These are phyloP conservation scores for Gadus macrocephalus DNA, from an alignment of 2,113 vertebrate genomes.

Conservation along the genomic window DNA sequence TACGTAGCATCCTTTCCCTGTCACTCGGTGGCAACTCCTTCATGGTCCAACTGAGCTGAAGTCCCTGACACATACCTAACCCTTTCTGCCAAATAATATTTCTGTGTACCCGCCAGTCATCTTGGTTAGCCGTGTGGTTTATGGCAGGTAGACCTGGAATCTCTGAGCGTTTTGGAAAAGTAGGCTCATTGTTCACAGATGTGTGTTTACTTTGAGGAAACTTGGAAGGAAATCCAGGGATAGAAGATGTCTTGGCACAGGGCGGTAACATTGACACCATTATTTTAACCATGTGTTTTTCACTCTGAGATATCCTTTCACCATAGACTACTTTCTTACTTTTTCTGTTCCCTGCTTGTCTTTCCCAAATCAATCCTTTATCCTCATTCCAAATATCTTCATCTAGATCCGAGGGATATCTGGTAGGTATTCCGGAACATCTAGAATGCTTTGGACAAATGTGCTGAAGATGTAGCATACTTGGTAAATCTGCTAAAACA, in stretches of 20 bases:
- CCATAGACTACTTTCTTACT: constrained; percentile 14
- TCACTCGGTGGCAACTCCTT: constrained; percentile 21
- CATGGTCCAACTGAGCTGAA: constrained; percentile 11
- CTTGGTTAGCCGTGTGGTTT: neutral
- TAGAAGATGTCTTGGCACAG: constrained; percentile 44
- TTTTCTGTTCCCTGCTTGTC: neutral
- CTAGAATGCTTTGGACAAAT: constrained; percentile 46
- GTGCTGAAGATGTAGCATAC: constrained; percentile 33
- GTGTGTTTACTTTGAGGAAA: constrained; percentile 1
- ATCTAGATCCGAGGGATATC: constrained; percentile 8
- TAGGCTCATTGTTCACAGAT: constrained; percentile 12
- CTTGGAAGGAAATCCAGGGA: constrained; percentile 50
- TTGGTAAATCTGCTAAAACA: constrained; percentile 15
- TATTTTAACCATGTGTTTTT: constrained; percentile 27
- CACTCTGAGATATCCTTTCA: constrained; percentile 24
- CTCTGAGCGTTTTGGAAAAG: constrained; percentile 37
- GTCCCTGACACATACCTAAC: neutral
- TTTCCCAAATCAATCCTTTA: constrained; percentile 30
- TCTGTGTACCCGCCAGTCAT: constrained; percentile 20
- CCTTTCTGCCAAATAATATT: constrained; percentile 20
- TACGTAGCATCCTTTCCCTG: constrained; percentile 40
- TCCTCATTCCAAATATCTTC: constrained; percentile 33
- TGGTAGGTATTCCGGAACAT: constrained; percentile 53
- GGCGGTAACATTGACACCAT: constrained; percentile 61
- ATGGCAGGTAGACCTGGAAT: constrained; percentile 44